Base-by-base conservation (phyloP, 2,888 invertebrate species). In the Heliconius hortense region DNA sequence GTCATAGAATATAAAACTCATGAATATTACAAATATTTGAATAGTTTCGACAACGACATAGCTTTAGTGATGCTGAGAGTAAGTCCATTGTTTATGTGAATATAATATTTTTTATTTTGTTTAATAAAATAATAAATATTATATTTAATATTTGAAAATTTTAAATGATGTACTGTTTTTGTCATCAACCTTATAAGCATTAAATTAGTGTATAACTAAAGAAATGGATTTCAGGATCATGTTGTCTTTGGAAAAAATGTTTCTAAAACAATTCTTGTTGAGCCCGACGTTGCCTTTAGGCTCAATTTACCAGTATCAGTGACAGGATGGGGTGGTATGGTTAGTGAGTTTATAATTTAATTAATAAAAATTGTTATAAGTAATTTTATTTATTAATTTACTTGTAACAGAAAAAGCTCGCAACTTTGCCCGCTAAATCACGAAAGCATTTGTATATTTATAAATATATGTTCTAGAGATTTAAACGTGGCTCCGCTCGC, bases 21-120 rank as follows among this genome's bases (percentile, higher is more conserved):
- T 77, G 92, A 93, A 81, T 93, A 90, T 82, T 92, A 83, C 79
- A 82, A 80, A 75, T 82, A 86, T 73, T 73, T 78, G 59, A 84
- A 82, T 78, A 77, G 78, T 35, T 80, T 88, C 70, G 88, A 92
- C 81, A 93, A 93, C 75, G 92, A 93, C 77, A 90, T 93, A 70
- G 92, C 93, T 8, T 77, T 92, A 73, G 76, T 91, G 18, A 64
- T 88, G 28, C 80, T 92, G 31, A 80, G 88, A 84, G 91, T 90
- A 82, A 80, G 80, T 1, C 21, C 63, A 72, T 64, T 39, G 5
- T 48, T 48, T 48, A 48, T 48, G 18, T 2, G 18, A 18, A 48
- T 5, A n/a, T n/a, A n/a, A n/a, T n/a, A n/a, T n/a, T n/a, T n/a
- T n/a, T n/a, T n/a, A n/a, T n/a, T n/a, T n/a, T n/a, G n/a, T n/a